These are phyloP conservation scores for Capitella teleta DNA, from an alignment of 1,140 invertebrate species.

Conservation along the genomic window DNA sequence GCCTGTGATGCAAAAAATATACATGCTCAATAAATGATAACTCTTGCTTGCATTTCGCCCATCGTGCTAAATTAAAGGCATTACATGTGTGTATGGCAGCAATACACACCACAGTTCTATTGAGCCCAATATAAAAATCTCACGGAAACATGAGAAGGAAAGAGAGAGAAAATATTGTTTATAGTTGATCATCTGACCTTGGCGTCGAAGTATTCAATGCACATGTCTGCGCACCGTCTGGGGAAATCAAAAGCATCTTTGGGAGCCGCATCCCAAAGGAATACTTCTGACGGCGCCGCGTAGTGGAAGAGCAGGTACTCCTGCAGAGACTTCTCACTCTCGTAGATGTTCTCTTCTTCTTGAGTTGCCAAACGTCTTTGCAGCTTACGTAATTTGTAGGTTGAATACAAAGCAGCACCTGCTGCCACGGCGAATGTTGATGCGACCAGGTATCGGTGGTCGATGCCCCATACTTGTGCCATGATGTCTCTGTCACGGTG, in stretches of 20 bases:
- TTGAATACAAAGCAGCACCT: constrained; percentile 26
- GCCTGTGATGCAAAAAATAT: background rate
- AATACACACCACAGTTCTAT: too few relatives aligned
- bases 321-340: constrained; percentile 29
- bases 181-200: too few relatives aligned
- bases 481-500: background rate
- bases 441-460: constrained; percentile 16
- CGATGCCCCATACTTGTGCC: background rate
- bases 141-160: too few relatives aligned
- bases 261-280: constrained; percentile 28
- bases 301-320: constrained; percentile 40
- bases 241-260: constrained; percentile 32
- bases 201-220: constrained; percentile 25
- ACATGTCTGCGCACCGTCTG: constrained; percentile 36
- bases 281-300: constrained; percentile 21
- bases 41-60: too few relatives aligned
- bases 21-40: too few relatives aligned
- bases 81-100: too few relatives aligned
- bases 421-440: constrained; percentile 21
- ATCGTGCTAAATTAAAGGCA: too few relatives aligned
- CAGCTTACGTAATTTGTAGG: constrained; percentile 21
- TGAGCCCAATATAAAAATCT: too few relatives aligned
- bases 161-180: too few relatives aligned
- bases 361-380: constrained; percentile 4
- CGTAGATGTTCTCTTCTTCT: constrained; percentile 24